Percentiles rank a stretch among this genome's conserved stretches.
These are phyloP conservation scores for Eudemis profundana DNA, from an alignment of 2,888 invertebrate species.

Conservation along the genomic window DNA sequence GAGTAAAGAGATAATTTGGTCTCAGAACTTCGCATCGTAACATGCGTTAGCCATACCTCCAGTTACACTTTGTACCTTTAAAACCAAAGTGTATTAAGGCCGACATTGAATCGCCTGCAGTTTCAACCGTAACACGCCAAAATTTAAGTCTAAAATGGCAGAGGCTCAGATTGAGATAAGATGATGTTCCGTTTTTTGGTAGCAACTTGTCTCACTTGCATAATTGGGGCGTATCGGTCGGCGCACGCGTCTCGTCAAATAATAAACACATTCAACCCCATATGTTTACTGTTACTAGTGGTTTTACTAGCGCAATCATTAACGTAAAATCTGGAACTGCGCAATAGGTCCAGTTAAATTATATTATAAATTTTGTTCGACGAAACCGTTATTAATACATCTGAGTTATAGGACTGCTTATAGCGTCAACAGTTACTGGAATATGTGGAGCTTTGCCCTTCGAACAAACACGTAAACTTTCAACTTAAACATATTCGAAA, in stretches of 20 bases:
- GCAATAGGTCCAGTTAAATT: slow-evolving; percentile 13
- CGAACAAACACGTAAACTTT: background rate
- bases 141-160: background rate
- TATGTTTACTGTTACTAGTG: slow-evolving; percentile 47
- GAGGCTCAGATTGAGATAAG: background rate
- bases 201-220: slow-evolving; percentile 53
- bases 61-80: slow-evolving; percentile 46
- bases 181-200: slow-evolving; percentile 21
- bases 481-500: background rate
- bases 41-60: slow-evolving; percentile 58
- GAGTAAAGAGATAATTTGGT: slow-evolving; percentile 38
- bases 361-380: slow-evolving; percentile 12
- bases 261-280: slow-evolving; percentile 46
- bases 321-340: slow-evolving; percentile 15
- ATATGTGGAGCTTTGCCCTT: background rate
- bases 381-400: background rate
- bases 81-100: slow-evolving; percentile 7
- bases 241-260: slow-evolving; percentile 48
- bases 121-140: background rate
- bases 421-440: background rate
- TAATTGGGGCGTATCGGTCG: slow-evolving; percentile 54
- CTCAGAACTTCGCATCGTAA: slow-evolving; percentile 54
- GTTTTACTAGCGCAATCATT: slow-evolving; percentile 35
- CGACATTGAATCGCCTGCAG: background rate
- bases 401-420: background rate